Base-by-base conservation (phyloP, 2,797 vertebrate species). In the Spinibarbus caldwelli region DNA sequence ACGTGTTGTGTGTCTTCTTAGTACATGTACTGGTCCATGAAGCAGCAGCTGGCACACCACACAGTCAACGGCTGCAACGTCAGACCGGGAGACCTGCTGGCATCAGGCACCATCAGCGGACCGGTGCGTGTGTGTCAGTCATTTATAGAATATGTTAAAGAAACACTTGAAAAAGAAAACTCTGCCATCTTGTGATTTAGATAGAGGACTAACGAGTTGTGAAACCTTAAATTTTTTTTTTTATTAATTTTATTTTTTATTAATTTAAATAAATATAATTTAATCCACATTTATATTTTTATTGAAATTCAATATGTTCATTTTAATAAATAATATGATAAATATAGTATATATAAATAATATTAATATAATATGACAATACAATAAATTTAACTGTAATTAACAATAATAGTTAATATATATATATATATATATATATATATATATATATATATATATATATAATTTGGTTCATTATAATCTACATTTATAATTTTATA, bases 21-120 rank as follows among this genome's bases (percentile, higher is more conserved):
- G 98, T 89, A 98, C 91, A 98, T 99, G 97, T 98, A 99, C 90
- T 99, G 98, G 98, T 99, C 97, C 54, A 97, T 99, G 97, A 98
- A 98, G 52, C 98, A 99, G 93, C 98, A 99, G 91, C 93, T 99
- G 41, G 45, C 95, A 9, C 98, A 99, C 90, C 98, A 99, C 86
- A 95, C 97, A 0, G 91, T 97, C 86, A 98, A 95, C 0, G 98
- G 98, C 80, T 99, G 98, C 91, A 98, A 98, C 79, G 86, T 97
- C 83, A 94, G 93, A 81, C 95, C 98, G 0, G 98, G 97, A 71
- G 98, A 99, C 89, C 95, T 99, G 78, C 87, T 99, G 93, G 98
- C 97, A 43, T 98, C 98, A 0, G 98, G 98, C 71, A 99, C 98
- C 7, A 98, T 99, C 94, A 99, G 98, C 29, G 98, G 98, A 84